Conservation (phyloP, 2,797 vertebrate species). For the Ambastaia sidthimunki region DNA sequence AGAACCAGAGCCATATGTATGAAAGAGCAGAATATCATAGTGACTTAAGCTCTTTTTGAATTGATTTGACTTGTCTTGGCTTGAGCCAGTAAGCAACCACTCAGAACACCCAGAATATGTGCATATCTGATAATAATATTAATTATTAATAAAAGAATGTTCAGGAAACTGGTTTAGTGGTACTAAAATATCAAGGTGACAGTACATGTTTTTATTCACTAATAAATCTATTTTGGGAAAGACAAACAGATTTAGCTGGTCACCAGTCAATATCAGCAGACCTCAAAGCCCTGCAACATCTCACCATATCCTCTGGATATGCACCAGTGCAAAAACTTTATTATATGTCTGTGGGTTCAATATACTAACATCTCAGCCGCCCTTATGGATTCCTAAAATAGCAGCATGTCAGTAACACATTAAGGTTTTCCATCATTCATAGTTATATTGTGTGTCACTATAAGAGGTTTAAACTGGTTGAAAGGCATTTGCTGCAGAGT, state of each 20-base stretch:
- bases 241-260: neutral
- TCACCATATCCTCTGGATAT: neutral
- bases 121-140: neutral
- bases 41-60: no score
- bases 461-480: neutral
- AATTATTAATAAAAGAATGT: neutral
- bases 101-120: neutral
- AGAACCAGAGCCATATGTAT: no score
- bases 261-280: no score
- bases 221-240: neutral
- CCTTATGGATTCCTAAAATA: neutral
- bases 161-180: neutral
- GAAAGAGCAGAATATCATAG: no score
- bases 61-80: no score
- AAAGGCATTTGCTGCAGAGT: neutral
- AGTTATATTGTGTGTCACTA: neutral
- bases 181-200: neutral
- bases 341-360: neutral
- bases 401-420: neutral
- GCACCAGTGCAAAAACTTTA: neutral
- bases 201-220: neutral
- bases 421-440: neutral
- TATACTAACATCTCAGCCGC: neutral
- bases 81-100: no score
- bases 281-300: neutral